Conservation (phyloP, 1,140 invertebrate species). For the Calliopsis andreniformis region DNA sequence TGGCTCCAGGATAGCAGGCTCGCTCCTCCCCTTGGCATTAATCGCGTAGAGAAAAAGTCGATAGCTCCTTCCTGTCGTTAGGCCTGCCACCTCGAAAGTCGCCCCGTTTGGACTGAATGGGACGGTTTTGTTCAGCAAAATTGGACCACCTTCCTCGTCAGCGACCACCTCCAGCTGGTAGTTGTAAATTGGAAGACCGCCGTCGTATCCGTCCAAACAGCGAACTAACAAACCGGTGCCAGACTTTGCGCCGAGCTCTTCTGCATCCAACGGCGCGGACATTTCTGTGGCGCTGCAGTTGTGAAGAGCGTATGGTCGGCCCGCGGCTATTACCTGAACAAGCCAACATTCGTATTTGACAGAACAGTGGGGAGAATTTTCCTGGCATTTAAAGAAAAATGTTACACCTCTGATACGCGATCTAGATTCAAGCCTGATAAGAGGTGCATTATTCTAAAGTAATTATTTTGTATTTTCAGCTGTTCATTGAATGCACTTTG, state of each 20-base stretch:
- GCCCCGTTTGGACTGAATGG: constrained; percentile 74
- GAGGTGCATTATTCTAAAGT: too few species aligned
- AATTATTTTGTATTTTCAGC: too few species aligned
- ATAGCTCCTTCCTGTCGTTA: constrained; percentile 90
- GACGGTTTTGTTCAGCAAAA: constrained; percentile 71
- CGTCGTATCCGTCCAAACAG: constrained; percentile 92
- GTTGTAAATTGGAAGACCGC: constrained; percentile 88
- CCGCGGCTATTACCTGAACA: constrained; percentile 81
- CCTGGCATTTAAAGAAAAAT: not conserved
- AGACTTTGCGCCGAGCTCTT: constrained; percentile 77
- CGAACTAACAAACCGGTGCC: constrained; percentile 85
- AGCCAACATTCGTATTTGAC: not conserved
- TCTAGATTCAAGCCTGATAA: too few species aligned
- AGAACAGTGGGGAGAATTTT: not conserved
- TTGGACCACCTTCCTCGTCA: constrained; percentile 67
- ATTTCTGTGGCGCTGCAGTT: constrained; percentile 87
- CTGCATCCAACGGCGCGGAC: constrained; percentile 68
- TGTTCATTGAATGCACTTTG: too few species aligned
- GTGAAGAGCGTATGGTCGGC: constrained; percentile 91
- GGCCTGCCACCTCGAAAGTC: constrained; percentile 87
- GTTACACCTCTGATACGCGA: too few species aligned
- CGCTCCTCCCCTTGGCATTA: constrained; percentile 92
- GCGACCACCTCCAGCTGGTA: constrained; percentile 89
- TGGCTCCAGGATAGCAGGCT: constrained; percentile 89
- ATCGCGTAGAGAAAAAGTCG: constrained; percentile 89